Evolutionary conservation across 2,797 vertebrate genomes (phyloP), one percentile per base, ranked within the genome.

Genomic region (Hipposideros larvatus): DNA sequence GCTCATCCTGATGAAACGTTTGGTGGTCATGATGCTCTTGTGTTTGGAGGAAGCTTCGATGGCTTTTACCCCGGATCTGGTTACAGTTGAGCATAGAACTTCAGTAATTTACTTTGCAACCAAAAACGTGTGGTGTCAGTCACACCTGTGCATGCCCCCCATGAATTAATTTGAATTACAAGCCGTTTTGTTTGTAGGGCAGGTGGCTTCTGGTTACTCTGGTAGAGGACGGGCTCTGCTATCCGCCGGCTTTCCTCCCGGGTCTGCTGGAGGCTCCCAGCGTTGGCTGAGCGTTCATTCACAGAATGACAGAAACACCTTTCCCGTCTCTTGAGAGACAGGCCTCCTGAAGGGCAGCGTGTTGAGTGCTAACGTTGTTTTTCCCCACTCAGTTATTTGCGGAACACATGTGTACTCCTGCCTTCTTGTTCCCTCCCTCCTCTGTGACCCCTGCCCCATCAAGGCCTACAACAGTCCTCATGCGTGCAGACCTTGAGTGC

Each of bases 351-450:
- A n/a, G 21, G 24, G 28, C 15, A 11, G 77, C 2, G 24, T 28
- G 9, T 7, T 28, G 2, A 4, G 1, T 22, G 43, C 11, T 41
- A 2, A 14, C 21, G 0, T 4, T 8, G 13, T 34, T 13, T 11
- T 10, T 11, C 19, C 34, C 7, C 0, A 1, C 24, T 75, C 15
- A 1, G n/a, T 10, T 55, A 18, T 71, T 77, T 73, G 91, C 73
- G 34, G 78, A 46, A 63, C 57, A 14, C 10, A n/a, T 75, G 28
- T 41, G 11, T 46, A 10, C 55, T 18, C 24, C 82, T 28, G 21
- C 19, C 91, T 63, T 31, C 43, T 46, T 11, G 9, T 41, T 34
- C 48, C 48, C 48, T 51, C 55, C 51, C n/a, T 26, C 8, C 31
- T 24, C 18, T 0, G 0, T 7, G 43, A 51, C 31, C 34, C 26